Conservation (phyloP, 2,113 vertebrate genomes). For the Mobula hypostoma region DNA sequence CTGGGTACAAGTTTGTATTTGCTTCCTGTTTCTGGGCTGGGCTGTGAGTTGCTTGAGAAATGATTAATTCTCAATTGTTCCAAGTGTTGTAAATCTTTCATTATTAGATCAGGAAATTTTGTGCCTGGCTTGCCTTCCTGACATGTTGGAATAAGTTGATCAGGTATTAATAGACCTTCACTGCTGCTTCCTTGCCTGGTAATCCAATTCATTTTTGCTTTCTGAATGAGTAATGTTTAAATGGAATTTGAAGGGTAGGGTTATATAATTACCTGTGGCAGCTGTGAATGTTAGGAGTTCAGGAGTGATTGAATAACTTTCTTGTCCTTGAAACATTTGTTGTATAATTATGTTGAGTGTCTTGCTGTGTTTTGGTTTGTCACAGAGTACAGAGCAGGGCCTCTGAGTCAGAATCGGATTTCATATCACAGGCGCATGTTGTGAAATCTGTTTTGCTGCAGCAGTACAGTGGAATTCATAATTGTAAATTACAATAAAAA, state of each 20-base stretch:
- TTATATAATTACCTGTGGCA: slow-evolving; percentile 37
- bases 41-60: neutral
- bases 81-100: slow-evolving; percentile 20
- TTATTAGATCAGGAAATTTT: slow-evolving; percentile 11
- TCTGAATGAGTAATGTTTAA: slow-evolving; percentile 30
- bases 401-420: no score
- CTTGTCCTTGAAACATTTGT: slow-evolving; percentile 26
- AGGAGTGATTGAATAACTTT: slow-evolving; percentile 1
- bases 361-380: slow-evolving; percentile 16
- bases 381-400: no score
- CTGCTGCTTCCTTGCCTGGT: slow-evolving; percentile 23
- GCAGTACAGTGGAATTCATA: no score
- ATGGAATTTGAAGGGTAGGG: slow-evolving; percentile 30
- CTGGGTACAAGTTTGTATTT: neutral
- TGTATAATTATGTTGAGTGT: slow-evolving; percentile 2
- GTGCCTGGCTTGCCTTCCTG: slow-evolving; percentile 4
- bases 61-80: neutral
- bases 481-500: no score
- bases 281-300: slow-evolving; percentile 30
- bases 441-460: no score
- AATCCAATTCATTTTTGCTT: slow-evolving; percentile 33
- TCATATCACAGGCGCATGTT: no score
- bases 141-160: neutral
- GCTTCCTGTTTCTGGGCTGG: neutral
- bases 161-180: slow-evolving; percentile 33